phyloP scores from a whole-genome alignment of 2,888 invertebrate genomes.

The Chymomyza caudatula region DNA sequence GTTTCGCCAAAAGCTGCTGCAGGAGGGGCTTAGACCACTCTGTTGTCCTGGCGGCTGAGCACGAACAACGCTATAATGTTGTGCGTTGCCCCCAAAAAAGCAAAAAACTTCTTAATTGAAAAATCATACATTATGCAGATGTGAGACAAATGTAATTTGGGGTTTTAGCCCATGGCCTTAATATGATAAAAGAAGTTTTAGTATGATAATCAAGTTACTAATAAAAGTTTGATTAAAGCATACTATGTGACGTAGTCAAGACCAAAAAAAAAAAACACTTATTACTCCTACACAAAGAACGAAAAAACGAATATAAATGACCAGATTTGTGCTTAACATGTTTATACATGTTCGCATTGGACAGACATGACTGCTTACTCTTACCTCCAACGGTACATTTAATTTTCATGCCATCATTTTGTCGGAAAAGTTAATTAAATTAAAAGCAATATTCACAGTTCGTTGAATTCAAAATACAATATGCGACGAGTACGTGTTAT shows the following conservation, averaged over 20 bases:
- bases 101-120: no score
- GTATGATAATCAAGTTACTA: neutral
- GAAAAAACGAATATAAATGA: no score
- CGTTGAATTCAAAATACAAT: constrained; percentile 55
- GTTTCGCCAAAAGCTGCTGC: no score
- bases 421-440: constrained; percentile 56
- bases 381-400: constrained; percentile 30
- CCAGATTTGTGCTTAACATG: neutral
- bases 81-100: no score
- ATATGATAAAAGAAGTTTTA: neutral
- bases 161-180: no score
- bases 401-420: constrained; percentile 47
- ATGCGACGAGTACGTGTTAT: constrained; percentile 35
- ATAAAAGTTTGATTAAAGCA: neutral
- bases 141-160: no score
- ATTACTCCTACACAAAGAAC: neutral
- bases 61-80: no score
- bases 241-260: neutral
- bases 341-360: neutral
- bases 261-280: neutral
- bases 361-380: neutral
- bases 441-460: constrained; percentile 65
- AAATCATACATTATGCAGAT: no score
- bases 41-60: no score
- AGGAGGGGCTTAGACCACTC: no score